Percentiles rank a stretch among this genome's conserved stretches.
These are phyloP conservation scores for Odobenus rosmarus DNA, from an alignment of 2,113 vertebrate species.

Conservation along the genomic window DNA sequence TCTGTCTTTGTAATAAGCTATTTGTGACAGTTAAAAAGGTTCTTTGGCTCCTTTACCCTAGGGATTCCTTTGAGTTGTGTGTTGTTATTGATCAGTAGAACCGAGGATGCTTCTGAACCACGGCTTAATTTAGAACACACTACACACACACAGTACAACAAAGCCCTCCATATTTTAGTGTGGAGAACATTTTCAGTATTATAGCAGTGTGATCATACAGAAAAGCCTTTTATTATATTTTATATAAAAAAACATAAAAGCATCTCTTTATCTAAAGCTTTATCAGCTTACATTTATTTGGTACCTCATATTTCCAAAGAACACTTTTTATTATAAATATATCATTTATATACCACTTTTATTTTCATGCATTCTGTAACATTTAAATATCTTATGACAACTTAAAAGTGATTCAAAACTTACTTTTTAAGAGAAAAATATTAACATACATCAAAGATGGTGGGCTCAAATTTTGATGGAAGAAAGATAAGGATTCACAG, in stretches of 20 bases:
- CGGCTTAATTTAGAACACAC: neutral
- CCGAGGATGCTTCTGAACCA: neutral
- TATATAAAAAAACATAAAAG: neutral
- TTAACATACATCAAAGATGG: neutral
- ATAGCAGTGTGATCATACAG: neutral
- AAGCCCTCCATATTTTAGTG: neutral
- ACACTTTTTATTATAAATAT: conserved; percentile 20
- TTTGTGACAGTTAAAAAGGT: neutral
- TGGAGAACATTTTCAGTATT: neutral
- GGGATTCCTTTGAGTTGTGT: neutral
- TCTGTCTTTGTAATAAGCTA: conserved; percentile 26
- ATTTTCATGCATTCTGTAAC: neutral
- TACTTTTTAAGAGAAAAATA: conserved; percentile 45
- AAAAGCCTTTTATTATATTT: neutral
- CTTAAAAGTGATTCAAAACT: conserved; percentile 26
- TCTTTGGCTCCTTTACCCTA: neutral
- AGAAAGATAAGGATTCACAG: neutral
- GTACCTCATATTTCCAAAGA: neutral
- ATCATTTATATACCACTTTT: neutral
- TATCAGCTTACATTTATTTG: conserved; percentile 30
- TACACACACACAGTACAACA: neutral
- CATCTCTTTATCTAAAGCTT: neutral
- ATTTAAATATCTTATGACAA: neutral
- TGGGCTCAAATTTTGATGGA: neutral
- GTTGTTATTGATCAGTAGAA: conserved; percentile 28